These are phyloP conservation scores for Epinephelus lanceolatus DNA, from an alignment of 2,113 vertebrate species.

Conservation along the genomic window DNA sequence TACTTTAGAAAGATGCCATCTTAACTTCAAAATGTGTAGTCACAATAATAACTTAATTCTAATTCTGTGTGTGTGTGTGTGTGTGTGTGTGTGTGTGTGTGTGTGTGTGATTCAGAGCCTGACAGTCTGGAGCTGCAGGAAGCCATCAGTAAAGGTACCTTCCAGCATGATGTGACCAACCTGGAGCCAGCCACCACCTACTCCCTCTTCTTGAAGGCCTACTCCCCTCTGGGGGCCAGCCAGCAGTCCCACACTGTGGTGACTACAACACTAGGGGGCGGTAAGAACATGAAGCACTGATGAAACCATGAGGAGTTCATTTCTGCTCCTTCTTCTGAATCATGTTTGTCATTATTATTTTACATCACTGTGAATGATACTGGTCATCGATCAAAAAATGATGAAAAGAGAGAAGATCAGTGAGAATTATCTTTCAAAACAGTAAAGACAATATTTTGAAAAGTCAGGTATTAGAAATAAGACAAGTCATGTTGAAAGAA, in stretches of 20 bases:
- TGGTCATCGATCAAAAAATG: not conserved
- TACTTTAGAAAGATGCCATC: not conserved
- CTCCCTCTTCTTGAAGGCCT: slow-evolving; percentile 82
- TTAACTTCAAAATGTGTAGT: not conserved
- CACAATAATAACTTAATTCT: not conserved
- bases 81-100: too few relatives aligned
- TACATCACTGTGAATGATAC: not conserved
- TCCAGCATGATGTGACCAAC: slow-evolving; percentile 80
- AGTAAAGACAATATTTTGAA: too few relatives aligned
- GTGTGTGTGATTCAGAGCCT: slow-evolving; percentile 72
- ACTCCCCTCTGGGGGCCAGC: slow-evolving; percentile 84
- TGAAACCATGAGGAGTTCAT: not conserved
- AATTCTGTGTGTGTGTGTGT: not conserved
- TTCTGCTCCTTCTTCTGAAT: not conserved
- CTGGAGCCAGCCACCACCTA: slow-evolving; percentile 84
- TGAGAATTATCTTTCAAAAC: not conserved
- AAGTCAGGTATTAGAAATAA: not conserved
- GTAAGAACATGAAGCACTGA: slow-evolving; percentile 53
- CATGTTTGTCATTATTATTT: not conserved
- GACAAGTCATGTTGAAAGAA: not conserved
- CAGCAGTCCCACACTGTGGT: slow-evolving; percentile 81
- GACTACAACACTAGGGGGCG: slow-evolving; percentile 82
- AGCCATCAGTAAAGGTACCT: slow-evolving; percentile 85
- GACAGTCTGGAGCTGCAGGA: slow-evolving; percentile 85
- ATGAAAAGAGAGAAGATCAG: not conserved